Conservation (phyloP, 2,888 invertebrate genomes). For the Diadegma fenestrale region DNA sequence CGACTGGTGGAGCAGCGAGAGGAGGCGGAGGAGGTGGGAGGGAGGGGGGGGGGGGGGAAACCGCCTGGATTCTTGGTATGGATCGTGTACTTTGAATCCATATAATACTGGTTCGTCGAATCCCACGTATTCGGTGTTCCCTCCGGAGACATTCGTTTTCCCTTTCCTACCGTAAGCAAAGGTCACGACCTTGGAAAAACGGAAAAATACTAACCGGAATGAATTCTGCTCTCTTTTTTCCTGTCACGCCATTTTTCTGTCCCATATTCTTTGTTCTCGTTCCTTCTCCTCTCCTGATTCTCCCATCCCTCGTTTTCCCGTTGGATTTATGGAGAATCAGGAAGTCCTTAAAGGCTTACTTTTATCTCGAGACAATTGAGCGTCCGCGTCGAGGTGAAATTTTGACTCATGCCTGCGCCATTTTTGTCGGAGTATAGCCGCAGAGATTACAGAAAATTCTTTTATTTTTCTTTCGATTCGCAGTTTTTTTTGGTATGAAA, state of each 20-base stretch:
- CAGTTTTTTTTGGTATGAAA: too few relatives aligned
- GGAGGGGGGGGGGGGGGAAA: neutral
- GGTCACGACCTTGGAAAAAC: conserved; percentile 27
- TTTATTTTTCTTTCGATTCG: too few relatives aligned
- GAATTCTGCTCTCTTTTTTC: conserved; percentile 9
- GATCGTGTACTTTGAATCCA: conserved; percentile 30
- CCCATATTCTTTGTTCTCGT: neutral
- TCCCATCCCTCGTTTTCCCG: neutral
- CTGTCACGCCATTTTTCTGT: neutral
- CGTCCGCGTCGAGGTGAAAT: neutral
- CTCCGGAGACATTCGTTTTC: neutral
- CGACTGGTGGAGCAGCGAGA: neutral
- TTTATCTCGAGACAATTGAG: neutral
- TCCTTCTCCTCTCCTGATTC: neutral
- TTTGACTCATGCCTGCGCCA: neutral
- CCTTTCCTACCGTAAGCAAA: neutral
- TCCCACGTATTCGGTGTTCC: neutral
- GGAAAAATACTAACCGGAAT: neutral
- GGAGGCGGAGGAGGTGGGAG: neutral
- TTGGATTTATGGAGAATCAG: conserved; percentile 27
- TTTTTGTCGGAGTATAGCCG: neutral
- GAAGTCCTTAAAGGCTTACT: conserved; percentile 7
- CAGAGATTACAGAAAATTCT: neutral
- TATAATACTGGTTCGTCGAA: neutral
- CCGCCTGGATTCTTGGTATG: neutral